These are phyloP conservation scores for Podargus strigoides DNA, from an alignment of 2,797 vertebrate species.

Conservation along the genomic window DNA sequence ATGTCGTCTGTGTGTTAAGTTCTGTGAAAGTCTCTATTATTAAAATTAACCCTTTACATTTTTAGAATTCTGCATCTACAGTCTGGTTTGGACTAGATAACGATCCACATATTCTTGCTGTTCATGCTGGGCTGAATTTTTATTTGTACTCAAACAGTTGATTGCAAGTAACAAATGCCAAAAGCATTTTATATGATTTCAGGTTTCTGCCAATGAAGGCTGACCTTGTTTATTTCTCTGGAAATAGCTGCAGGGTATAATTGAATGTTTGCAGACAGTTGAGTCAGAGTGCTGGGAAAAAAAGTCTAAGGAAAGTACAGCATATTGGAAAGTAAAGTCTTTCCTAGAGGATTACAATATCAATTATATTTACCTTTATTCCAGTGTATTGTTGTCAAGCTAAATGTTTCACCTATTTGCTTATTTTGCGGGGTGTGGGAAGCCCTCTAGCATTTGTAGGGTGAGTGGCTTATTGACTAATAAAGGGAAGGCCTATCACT, in stretches of 20 bases:
- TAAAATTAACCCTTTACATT: not conserved
- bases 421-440: not conserved
- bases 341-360: not conserved
- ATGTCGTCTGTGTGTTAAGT: not conserved
- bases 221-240: slow-evolving; percentile 62
- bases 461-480: not conserved
- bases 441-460: not conserved
- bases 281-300: slow-evolving; percentile 49
- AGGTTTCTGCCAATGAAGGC: slow-evolving; percentile 48
- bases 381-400: not conserved
- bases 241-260: slow-evolving; percentile 54
- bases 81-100: not conserved
- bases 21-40: not conserved
- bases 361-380: not conserved
- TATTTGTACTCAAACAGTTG: not conserved
- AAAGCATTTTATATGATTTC: slow-evolving; percentile 58
- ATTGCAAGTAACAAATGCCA: slow-evolving; percentile 38
- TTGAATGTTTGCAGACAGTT: slow-evolving; percentile 56
- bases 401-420: not conserved
- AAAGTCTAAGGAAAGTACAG: not conserved
- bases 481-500: not conserved
- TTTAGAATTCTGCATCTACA: not conserved
- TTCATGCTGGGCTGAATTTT: not conserved
- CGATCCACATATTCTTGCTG: not conserved
- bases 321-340: not conserved